A percentile compares a stretch with the other conserved stretches of the same genome.
Conservation (phyloP, 2,797 vertebrate genomes). For the Phoxinus dragarum region DNA sequence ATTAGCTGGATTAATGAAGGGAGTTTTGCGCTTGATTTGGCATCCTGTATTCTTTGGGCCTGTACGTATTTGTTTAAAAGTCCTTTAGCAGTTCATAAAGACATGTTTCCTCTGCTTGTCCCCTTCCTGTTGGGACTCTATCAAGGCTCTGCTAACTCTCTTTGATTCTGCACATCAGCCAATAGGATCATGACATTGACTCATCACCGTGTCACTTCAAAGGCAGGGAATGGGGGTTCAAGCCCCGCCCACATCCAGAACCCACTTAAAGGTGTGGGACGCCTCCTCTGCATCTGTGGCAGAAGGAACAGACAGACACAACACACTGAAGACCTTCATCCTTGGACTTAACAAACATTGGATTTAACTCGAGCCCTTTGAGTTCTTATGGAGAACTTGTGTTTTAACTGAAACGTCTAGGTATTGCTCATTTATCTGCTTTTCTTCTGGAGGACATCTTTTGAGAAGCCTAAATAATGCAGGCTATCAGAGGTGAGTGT, state of each 20-base stretch:
- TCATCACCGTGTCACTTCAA: slow-evolving; percentile 83
- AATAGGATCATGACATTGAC: slow-evolving; percentile 77
- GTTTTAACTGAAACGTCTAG: slow-evolving; percentile 7
- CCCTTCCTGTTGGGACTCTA: slow-evolving; percentile 90
- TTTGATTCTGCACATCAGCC: slow-evolving; percentile 82
- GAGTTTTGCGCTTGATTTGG: slow-evolving; percentile 32
- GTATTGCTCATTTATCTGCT: background rate
- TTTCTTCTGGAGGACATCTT: slow-evolving; percentile 3
- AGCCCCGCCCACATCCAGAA: slow-evolving; percentile 73
- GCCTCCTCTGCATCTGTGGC: slow-evolving; percentile 61
- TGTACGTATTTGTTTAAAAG: slow-evolving; percentile 87
- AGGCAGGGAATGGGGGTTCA: slow-evolving; percentile 76
- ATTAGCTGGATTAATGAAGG: slow-evolving; percentile 51
- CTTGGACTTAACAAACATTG: slow-evolving; percentile 62
- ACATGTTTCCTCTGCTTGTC: slow-evolving; percentile 83
- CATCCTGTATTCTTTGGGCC: slow-evolving; percentile 60
- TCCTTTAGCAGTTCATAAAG: slow-evolving; percentile 91
- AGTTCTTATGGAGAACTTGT: slow-evolving; percentile 42
- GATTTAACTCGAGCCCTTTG: slow-evolving; percentile 55
- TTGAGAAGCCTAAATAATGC: slow-evolving; percentile 69
- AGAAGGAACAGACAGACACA: slow-evolving; percentile 53
- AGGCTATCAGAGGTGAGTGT: slow-evolving; percentile 80
- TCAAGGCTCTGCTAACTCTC: slow-evolving; percentile 93
- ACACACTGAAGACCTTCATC: slow-evolving; percentile 44
- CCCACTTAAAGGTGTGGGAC: slow-evolving; percentile 78